These are phyloP conservation scores for Clusia tigrina DNA, from an alignment of 2,888 invertebrate species.

Conservation along the genomic window DNA sequence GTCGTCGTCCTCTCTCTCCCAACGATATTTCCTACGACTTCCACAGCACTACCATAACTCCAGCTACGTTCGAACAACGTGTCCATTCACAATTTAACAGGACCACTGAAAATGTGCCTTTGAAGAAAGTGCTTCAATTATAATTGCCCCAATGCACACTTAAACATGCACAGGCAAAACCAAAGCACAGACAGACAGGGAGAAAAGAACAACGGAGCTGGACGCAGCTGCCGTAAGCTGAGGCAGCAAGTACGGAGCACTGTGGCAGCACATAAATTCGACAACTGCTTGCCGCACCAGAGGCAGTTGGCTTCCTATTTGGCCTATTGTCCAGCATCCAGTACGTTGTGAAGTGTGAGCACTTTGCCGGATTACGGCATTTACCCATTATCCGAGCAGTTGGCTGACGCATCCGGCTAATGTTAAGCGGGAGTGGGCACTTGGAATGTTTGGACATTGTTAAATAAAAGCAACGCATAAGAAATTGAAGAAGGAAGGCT, in stretches of 20 bases:
- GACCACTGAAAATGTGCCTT: not conserved
- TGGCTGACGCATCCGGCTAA: not conserved
- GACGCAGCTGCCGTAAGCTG: not conserved
- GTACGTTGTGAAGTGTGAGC: not conserved
- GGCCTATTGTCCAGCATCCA: not conserved
- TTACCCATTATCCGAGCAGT: not conserved
- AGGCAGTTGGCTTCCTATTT: not conserved
- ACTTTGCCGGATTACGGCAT: not conserved
- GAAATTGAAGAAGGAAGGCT: no score
- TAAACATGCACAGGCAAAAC: not conserved
- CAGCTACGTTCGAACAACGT: not conserved
- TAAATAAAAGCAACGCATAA: no score
- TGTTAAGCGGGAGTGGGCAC: not conserved
- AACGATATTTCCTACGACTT: no score
- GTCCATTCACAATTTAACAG: not conserved
- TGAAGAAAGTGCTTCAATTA: not conserved
- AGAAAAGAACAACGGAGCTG: not conserved
- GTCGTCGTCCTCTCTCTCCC: no score
- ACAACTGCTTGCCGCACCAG: not conserved
- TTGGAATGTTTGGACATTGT: not conserved
- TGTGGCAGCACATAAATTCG: conserved; percentile 1
- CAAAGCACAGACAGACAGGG: not conserved
- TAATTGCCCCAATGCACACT: not conserved
- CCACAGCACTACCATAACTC: no score
- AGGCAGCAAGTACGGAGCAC: not conserved